These are phyloP conservation scores for Sarcoramphus papa DNA, from an alignment of 2,797 vertebrate species.

Conservation along the genomic window DNA sequence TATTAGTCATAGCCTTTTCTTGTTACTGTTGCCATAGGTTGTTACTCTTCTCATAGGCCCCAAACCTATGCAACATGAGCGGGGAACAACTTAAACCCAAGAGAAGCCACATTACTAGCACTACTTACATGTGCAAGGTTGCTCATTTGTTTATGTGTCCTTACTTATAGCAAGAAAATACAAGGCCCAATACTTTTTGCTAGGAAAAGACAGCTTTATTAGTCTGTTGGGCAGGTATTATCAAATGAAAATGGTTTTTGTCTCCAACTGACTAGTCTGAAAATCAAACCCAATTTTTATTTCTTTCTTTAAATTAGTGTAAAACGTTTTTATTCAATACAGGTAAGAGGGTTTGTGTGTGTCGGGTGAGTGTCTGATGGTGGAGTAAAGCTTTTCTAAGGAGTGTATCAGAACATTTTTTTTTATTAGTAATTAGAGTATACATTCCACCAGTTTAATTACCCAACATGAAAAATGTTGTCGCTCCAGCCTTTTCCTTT, in stretches of 20 bases:
- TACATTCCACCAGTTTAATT: background rate
- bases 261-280: background rate
- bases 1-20: background rate
- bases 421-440: background rate
- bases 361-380: background rate
- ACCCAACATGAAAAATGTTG: background rate
- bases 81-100: background rate
- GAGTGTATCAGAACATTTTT: background rate
- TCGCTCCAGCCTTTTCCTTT: background rate
- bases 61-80: background rate
- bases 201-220: background rate
- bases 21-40: background rate
- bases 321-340: background rate
- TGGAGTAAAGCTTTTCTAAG: background rate
- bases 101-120: background rate
- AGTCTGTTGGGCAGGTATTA: background rate
- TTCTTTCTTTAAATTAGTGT: background rate
- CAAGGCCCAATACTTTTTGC: background rate
- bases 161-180: background rate
- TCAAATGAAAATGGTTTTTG: background rate
- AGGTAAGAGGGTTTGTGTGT: rapidly evolving
- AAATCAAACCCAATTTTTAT: background rate
- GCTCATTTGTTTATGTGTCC: background rate
- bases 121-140: background rate
- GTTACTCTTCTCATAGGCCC: background rate